Conservation (phyloP, 2,888 invertebrate species). For the Tinea pellionella region DNA sequence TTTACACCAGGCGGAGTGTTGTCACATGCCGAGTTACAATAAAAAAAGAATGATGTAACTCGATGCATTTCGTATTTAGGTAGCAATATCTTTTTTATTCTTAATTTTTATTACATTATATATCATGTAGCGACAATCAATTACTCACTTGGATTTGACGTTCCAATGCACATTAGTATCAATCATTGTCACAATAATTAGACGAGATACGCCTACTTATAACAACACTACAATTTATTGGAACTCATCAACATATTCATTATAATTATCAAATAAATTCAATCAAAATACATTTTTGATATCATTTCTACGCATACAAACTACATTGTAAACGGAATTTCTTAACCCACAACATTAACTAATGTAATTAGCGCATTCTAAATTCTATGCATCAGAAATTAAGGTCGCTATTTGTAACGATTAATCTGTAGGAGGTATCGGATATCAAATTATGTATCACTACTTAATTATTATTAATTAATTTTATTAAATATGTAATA, state of each 20-base stretch:
- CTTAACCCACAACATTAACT: too few relatives aligned
- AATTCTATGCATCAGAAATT: too few relatives aligned
- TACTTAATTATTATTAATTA: background rate
- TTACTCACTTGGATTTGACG: conserved; percentile 48
- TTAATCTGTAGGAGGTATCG: too few relatives aligned
- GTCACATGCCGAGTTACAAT: too few relatives aligned
- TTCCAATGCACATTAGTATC: conserved; percentile 58
- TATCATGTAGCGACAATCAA: conserved; percentile 61
- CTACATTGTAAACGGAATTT: too few relatives aligned
- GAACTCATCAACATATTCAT: conserved; percentile 23
- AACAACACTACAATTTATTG: conserved; percentile 7
- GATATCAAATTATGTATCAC: too few relatives aligned
- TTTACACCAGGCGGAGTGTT: too few relatives aligned
- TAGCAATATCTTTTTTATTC: background rate
- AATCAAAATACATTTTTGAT: background rate
- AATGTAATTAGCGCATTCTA: too few relatives aligned
- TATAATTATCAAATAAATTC: background rate
- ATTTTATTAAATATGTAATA: background rate
- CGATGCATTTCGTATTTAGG: background rate
- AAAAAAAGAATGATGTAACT: too few relatives aligned
- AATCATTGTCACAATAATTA: conserved; percentile 66
- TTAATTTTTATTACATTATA: conserved; percentile 32
- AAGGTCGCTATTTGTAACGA: too few relatives aligned
- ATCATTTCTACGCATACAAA: too few relatives aligned
- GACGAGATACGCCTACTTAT: conserved; percentile 59